Conservation (phyloP, 2,797 vertebrate genomes). For the Chaenodraco wilsoni region DNA sequence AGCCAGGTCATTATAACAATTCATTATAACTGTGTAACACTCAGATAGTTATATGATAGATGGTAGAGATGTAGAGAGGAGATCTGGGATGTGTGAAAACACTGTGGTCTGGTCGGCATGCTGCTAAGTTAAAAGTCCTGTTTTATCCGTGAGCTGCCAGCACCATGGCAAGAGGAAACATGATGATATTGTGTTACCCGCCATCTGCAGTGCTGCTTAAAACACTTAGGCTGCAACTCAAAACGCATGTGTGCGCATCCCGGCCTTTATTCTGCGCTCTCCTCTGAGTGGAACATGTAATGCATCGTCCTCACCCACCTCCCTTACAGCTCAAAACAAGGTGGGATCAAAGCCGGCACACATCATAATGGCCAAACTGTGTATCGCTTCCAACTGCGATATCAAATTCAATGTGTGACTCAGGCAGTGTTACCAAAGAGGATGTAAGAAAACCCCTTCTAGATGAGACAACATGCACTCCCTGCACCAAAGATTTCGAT, state of each 20-base stretch:
- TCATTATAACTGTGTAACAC: too few species aligned
- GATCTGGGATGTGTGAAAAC: conserved; percentile 45
- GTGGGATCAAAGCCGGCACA: conserved; percentile 43
- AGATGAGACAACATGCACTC: conserved; percentile 28
- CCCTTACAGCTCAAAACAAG: conserved; percentile 45
- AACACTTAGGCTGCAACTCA: conserved; percentile 72
- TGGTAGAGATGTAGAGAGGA: conserved; percentile 5
- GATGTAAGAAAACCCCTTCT: conserved; percentile 38
- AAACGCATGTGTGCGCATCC: conserved; percentile 49
- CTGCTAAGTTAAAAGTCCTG: conserved; percentile 69
- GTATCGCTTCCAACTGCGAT: conserved; percentile 40
- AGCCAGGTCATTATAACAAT: not conserved
- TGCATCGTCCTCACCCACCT: conserved; percentile 38
- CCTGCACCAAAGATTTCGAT: conserved; percentile 41
- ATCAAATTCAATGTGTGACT: conserved; percentile 37
- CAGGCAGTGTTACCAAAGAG: conserved; percentile 26
- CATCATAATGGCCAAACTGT: conserved; percentile 59
- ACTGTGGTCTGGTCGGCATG: conserved; percentile 50
- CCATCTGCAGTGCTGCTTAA: conserved; percentile 73
- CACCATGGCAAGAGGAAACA: conserved; percentile 67
- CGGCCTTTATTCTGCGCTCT: conserved; percentile 27
- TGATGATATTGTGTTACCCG: conserved; percentile 73
- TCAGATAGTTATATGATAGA: not conserved
- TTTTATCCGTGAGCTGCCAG: conserved; percentile 72
- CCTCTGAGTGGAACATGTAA: conserved; percentile 40